Evolutionary conservation across 1,140 invertebrate species (phyloP).

Genomic region (Colletes gigas): DNA sequence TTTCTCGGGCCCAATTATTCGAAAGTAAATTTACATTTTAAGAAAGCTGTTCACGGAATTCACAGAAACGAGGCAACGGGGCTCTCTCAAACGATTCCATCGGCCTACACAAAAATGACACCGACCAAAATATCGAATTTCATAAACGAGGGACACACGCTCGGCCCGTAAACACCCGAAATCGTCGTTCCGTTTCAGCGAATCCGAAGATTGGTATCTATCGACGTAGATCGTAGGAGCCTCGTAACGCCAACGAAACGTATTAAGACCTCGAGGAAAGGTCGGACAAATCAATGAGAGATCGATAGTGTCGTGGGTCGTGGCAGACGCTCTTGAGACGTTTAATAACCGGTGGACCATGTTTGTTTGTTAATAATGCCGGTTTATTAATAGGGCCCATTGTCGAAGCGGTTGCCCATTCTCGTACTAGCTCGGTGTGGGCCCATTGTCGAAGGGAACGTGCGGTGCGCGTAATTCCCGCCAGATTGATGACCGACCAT

Average conservation of each 20-base stretch:
- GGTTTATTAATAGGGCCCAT: slow-evolving; percentile 63
- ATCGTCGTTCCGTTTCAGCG: not conserved
- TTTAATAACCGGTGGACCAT: slow-evolving; percentile 49
- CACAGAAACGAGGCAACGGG: no score
- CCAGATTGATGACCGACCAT: slow-evolving; percentile 75
- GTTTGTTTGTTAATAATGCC: slow-evolving; percentile 58
- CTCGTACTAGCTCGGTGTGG: slow-evolving; percentile 48
- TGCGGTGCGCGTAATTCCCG: slow-evolving; percentile 67
- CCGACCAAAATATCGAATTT: not conserved
- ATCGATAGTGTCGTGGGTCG: slow-evolving; percentile 46
- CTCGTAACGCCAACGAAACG: not conserved
- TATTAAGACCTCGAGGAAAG: slow-evolving; percentile 18
- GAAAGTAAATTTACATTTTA: no score
- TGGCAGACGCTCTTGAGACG: not conserved
- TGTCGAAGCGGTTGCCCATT: slow-evolving; percentile 41
- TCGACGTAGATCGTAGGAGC: not conserved
- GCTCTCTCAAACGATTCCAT: no score
- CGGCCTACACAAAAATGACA: no score
- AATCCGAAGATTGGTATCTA: not conserved
- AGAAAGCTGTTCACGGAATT: no score
- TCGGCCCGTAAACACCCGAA: not conserved
- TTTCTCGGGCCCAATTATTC: no score
- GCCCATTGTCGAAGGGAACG: slow-evolving; percentile 65
- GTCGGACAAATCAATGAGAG: slow-evolving; percentile 26
- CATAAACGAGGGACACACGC: not conserved